Conservation (phyloP, 2,797 vertebrate genomes). For the Silurus aristotelis region DNA sequence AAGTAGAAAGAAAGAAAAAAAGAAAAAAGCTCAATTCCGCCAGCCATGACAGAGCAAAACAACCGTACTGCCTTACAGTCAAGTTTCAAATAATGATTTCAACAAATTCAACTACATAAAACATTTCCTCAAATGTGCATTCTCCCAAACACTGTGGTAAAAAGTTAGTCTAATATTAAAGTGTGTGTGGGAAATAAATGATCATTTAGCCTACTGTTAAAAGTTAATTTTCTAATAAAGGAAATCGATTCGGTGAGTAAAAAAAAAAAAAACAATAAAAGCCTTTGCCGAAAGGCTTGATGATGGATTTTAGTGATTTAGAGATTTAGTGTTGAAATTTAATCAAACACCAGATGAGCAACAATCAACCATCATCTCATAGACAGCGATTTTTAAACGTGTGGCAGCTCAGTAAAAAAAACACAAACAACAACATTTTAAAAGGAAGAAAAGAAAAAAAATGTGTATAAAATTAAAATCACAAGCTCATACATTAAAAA, state of each 20-base stretch:
- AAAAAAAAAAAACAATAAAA: not conserved
- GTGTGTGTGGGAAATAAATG: conserved; percentile 64
- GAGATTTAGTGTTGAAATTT: not conserved
- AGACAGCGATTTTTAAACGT: not conserved
- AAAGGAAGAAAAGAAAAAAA: not conserved
- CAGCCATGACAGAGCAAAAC: not conserved
- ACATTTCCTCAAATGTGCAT: conserved; percentile 56
- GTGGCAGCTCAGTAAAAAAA: not conserved
- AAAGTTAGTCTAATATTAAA: not conserved
- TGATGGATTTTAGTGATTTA: conserved; percentile 16
- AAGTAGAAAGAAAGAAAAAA: not conserved
- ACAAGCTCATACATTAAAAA: not conserved
- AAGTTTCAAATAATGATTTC: not conserved
- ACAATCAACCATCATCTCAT: not conserved
- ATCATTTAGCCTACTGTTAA: conserved; percentile 47
- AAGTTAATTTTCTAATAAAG: conserved; percentile 6
- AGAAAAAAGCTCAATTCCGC: too few relatives aligned
- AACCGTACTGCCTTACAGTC: too few relatives aligned
- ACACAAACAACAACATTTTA: not conserved
- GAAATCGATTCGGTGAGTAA: not conserved
- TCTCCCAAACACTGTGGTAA: conserved; percentile 38
- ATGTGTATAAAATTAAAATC: not conserved
- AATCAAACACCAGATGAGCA: not conserved
- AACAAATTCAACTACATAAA: not conserved
- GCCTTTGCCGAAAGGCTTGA: not conserved